Conservation (phyloP, 1,140 invertebrate genomes). For the Drosophila nannoptera region DNA sequence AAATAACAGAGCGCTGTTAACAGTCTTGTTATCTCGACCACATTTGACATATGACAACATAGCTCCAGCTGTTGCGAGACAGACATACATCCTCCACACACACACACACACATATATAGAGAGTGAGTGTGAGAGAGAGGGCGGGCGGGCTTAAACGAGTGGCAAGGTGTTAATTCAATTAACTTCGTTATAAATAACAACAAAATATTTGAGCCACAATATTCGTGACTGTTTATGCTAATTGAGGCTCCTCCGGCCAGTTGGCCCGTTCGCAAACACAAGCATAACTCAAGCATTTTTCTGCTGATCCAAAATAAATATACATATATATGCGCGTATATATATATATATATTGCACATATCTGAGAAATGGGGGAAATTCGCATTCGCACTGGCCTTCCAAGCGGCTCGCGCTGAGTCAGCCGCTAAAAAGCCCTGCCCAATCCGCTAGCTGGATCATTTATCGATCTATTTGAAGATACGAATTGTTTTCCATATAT, state of each 20-base stretch:
- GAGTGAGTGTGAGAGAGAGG: too few species aligned
- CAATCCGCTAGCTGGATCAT: neutral
- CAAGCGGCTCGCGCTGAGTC: slow-evolving; percentile 13
- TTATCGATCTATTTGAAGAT: slow-evolving; percentile 14
- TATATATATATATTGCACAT: too few species aligned
- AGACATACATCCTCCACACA: too few species aligned
- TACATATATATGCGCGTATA: too few species aligned
- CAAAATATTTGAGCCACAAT: slow-evolving; percentile 69
- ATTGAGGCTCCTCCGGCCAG: slow-evolving; percentile 46
- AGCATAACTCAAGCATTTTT: neutral
- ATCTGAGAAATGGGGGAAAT: slow-evolving; percentile 35
- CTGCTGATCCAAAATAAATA: too few species aligned
- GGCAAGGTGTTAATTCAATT: slow-evolving; percentile 69
- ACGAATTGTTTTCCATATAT: slow-evolving; percentile 17
- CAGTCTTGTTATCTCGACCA: too few species aligned
- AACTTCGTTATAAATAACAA: slow-evolving; percentile 73
- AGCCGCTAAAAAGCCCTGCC: neutral
- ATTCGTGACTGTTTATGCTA: slow-evolving; percentile 74
- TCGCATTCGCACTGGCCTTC: slow-evolving; percentile 20
- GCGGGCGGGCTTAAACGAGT: slow-evolving; percentile 9
- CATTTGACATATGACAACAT: too few species aligned
- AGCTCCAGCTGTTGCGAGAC: too few species aligned
- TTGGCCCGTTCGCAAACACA: slow-evolving; percentile 11
- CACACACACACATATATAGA: too few species aligned
- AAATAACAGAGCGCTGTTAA: neutral